Conservation (phyloP, 37 sponge, comb jelly and placozoan genomes). For the Ianthella basta region DNA sequence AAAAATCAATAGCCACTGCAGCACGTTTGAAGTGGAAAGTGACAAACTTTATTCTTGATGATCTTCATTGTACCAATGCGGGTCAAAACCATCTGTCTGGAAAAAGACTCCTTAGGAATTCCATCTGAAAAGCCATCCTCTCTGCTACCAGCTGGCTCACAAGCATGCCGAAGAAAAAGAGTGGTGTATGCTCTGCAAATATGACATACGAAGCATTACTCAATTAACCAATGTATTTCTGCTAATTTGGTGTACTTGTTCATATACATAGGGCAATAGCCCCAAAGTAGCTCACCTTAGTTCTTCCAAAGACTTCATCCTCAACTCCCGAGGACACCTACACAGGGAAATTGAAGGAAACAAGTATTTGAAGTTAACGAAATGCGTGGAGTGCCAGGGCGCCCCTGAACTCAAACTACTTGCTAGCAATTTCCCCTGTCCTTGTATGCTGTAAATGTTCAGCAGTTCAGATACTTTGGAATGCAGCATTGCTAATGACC, state of each 20-base stretch:
- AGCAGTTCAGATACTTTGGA: too few species aligned
- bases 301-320: conserved; percentile 13
- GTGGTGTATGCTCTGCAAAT: conserved; percentile 72
- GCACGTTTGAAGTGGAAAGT: not conserved
- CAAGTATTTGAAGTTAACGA: too few species aligned
- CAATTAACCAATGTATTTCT: not conserved
- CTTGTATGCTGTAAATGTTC: too few species aligned
- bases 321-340: conserved; percentile 35
- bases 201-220: not conserved
- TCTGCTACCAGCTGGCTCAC: conserved; percentile 77
- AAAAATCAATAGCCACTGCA: too few species aligned
- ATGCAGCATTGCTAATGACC: too few species aligned
- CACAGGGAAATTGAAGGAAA: too few species aligned
- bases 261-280: not conserved
- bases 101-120: conserved; percentile 78
- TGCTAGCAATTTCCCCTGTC: too few species aligned
- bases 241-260: not conserved
- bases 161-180: conserved; percentile 91
- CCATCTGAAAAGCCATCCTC: conserved; percentile 74
- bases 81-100: conserved; percentile 76
- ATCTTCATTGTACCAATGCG: conserved; percentile 91
- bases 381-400: too few species aligned
- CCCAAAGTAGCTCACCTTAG: not conserved
- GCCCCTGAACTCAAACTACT: too few species aligned
- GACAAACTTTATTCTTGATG: conserved; percentile 78